A percentile compares a stretch with the other conserved stretches of the same genome.
Conservation (phyloP, 2,113 vertebrate species). For the Candoia aspera region DNA sequence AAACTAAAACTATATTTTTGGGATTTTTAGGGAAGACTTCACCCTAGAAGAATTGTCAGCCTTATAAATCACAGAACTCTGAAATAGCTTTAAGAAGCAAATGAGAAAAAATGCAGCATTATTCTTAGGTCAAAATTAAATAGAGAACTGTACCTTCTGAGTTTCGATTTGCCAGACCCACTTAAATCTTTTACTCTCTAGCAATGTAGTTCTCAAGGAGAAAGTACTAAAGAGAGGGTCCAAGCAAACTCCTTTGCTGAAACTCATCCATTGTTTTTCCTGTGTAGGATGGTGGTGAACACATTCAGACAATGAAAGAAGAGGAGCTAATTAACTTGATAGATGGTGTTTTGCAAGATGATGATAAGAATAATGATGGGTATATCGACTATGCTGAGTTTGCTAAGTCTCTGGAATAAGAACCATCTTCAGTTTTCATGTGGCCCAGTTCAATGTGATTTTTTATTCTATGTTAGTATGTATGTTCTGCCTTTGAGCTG, state of each 20-base stretch:
- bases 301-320: slow-evolving; percentile 84
- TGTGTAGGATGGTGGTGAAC: slow-evolving; percentile 82
- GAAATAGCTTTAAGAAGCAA: not conserved
- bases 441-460: slow-evolving; percentile 73
- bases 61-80: not conserved
- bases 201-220: not conserved
- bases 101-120: not conserved
- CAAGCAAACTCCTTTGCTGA: not conserved
- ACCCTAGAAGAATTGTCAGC: not conserved
- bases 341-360: slow-evolving; percentile 90
- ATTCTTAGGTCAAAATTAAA: not conserved
- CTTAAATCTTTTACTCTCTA: not conserved
- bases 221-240: not conserved
- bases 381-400: slow-evolving; percentile 98
- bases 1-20: not conserved
- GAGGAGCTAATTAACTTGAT: slow-evolving; percentile 90
- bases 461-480: slow-evolving; percentile 42
- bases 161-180: not conserved
- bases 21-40: not conserved
- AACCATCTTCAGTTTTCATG: slow-evolving; percentile 35
- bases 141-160: not conserved
- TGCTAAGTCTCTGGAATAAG: slow-evolving; percentile 90
- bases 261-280: slow-evolving; percentile 3
- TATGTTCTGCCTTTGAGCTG: slow-evolving; percentile 38
- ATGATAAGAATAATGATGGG: slow-evolving; percentile 96